Percentiles rank a stretch among this genome's conserved stretches.
Evolutionary conservation across 1,140 invertebrate species (phyloP).

Genomic region (Mercenaria mercenaria): DNA sequence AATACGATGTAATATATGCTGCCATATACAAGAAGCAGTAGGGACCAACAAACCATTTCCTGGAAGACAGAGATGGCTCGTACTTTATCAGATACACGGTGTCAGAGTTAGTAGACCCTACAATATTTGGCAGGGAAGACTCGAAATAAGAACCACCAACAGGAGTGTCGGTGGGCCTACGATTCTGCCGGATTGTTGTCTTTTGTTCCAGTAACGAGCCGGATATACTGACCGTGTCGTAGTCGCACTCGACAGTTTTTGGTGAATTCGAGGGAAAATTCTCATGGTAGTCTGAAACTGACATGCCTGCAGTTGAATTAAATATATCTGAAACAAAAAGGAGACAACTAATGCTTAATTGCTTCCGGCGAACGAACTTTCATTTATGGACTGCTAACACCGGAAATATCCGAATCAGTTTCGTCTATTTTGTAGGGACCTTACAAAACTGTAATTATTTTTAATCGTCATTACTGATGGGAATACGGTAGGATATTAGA

Average conservation of each 20-base stretch:
- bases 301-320: neutral
- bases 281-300: neutral
- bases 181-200: neutral
- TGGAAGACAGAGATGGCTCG: neutral
- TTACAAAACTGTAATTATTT: too few species aligned
- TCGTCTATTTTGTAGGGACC: too few species aligned
- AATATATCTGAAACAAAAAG: too few species aligned
- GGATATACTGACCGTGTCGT: conserved; percentile 32
- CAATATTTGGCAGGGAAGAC: conserved; percentile 25
- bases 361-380: too few species aligned
- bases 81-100: conserved; percentile 33
- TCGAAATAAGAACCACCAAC: neutral
- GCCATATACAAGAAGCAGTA: conserved; percentile 54
- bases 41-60: conserved; percentile 51
- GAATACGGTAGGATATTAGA: too few species aligned
- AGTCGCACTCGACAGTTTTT: neutral
- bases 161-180: neutral
- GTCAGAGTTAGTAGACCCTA: conserved; percentile 25
- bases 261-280: neutral
- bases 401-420: too few species aligned
- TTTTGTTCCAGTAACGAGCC: neutral
- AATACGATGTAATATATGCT: conserved; percentile 24
- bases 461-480: too few species aligned
- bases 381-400: too few species aligned
- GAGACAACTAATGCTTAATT: too few species aligned